Percentiles rank a stretch among this genome's conserved stretches.
Evolutionary conservation across 2,797 vertebrate genomes (phyloP).

Genomic region (Paguma larvata): DNA sequence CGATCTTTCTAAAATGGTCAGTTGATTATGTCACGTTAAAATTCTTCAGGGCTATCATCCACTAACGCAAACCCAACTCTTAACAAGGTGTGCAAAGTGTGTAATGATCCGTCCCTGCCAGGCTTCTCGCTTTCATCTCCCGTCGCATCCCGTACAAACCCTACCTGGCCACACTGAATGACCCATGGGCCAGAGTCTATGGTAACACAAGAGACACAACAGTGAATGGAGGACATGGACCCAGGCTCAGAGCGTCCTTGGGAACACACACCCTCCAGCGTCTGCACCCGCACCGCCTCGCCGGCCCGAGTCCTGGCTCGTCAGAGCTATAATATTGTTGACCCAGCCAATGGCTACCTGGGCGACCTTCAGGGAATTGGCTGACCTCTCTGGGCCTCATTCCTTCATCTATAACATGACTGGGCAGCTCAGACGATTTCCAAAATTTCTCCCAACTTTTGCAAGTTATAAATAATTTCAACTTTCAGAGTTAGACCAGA

Average conservation of each 20-base stretch:
- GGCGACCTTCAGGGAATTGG: background rate
- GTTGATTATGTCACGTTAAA: background rate
- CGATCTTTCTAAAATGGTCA: constrained; percentile 14
- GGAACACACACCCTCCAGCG: background rate
- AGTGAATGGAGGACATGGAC: background rate
- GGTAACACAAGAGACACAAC: background rate
- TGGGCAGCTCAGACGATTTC: background rate
- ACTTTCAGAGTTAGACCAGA: background rate
- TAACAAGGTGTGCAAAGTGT: background rate
- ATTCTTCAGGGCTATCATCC: background rate
- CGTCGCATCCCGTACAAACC: too few relatives aligned
- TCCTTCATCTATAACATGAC: background rate
- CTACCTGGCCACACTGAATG: background rate
- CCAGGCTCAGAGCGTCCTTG: background rate
- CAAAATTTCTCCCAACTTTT: background rate
- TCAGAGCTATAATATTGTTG: background rate
- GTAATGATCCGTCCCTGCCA: background rate
- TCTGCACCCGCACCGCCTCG: background rate
- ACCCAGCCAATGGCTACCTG: background rate
- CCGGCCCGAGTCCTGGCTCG: background rate
- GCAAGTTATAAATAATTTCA: constrained; percentile 17
- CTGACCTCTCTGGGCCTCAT: background rate
- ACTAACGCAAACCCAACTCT: background rate
- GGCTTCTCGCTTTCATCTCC: background rate
- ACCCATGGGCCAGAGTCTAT: fast-evolving